phyloP scores from a whole-genome alignment of 2,888 invertebrate species.

The Xestia sexstrigata region DNA sequence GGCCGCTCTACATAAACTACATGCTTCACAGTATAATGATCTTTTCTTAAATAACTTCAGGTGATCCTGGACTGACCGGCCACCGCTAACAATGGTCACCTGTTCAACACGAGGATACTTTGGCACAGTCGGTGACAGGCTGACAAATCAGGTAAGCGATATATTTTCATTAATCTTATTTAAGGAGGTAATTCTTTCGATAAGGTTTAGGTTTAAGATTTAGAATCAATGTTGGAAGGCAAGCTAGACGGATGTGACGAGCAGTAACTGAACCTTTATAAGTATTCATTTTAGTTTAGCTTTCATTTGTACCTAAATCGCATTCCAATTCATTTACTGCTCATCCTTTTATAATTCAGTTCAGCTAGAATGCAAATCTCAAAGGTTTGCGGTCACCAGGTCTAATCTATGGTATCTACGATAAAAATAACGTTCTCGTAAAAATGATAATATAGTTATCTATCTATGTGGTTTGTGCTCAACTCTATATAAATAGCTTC shows the following conservation, averaged over 20 bases:
- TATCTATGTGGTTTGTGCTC: slow-evolving; percentile 60
- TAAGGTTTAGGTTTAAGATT: slow-evolving; percentile 41
- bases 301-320: too few relatives aligned
- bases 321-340: slow-evolving; percentile 45
- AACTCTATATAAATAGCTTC: slow-evolving; percentile 69
- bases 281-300: background rate
- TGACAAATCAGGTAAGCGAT: slow-evolving; percentile 63
- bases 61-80: slow-evolving; percentile 49
- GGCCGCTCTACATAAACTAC: background rate
- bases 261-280: slow-evolving; percentile 41
- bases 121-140: slow-evolving; percentile 83
- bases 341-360: slow-evolving; percentile 25
- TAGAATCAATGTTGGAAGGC: slow-evolving; percentile 50
- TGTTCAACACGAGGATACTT: slow-evolving; percentile 69
- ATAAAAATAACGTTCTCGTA: slow-evolving; percentile 65
- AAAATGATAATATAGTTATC: slow-evolving; percentile 47
- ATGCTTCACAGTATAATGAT: slow-evolving; percentile 12
- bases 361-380: slow-evolving; percentile 45
- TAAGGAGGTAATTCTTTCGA: slow-evolving; percentile 62
- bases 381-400: slow-evolving; percentile 68
- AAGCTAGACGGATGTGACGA: slow-evolving; percentile 33
- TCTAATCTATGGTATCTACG: slow-evolving; percentile 64
- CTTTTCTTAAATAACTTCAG: background rate
- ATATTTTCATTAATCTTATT: slow-evolving; percentile 41
- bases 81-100: slow-evolving; percentile 51